A percentile compares a stretch with the other conserved stretches of the same genome.
These are phyloP conservation scores for Ormyrus rosae DNA, from an alignment of 2,888 invertebrate genomes.

Conservation along the genomic window DNA sequence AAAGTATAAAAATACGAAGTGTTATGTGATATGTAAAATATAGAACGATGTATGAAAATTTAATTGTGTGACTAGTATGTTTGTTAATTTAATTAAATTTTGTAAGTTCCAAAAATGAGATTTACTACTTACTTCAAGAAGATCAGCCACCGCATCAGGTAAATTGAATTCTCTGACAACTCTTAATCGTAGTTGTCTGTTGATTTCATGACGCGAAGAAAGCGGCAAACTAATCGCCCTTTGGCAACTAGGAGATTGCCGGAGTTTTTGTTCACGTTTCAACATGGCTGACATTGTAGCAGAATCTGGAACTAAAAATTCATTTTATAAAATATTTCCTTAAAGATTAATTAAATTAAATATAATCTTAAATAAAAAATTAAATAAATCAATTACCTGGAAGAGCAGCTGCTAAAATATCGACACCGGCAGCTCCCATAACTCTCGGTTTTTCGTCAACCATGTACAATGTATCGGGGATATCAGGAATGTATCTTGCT, in stretches of 20 bases:
- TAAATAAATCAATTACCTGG: slow-evolving; percentile 74
- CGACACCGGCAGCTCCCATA: slow-evolving; percentile 79
- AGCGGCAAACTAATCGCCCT: slow-evolving; percentile 86
- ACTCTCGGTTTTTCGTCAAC: slow-evolving; percentile 80
- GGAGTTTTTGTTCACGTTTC: slow-evolving; percentile 89
- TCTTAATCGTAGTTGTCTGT: slow-evolving; percentile 85
- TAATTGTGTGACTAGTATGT: slow-evolving; percentile 9
- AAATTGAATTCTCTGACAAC: slow-evolving; percentile 96
- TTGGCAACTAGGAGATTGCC: slow-evolving; percentile 87
- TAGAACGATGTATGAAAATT: neutral
- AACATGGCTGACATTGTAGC: slow-evolving; percentile 87
- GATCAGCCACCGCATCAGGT: slow-evolving; percentile 91
- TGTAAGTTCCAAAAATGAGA: slow-evolving; percentile 11
- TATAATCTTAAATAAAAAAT: slow-evolving; percentile 27
- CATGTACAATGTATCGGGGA: slow-evolving; percentile 97
- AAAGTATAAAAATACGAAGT: neutral
- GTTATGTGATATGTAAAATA: neutral
- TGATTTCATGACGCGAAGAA: slow-evolving; percentile 86
- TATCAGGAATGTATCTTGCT: slow-evolving; percentile 86
- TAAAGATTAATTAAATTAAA: neutral
- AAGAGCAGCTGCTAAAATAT: slow-evolving; percentile 81
- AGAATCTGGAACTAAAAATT: slow-evolving; percentile 82
- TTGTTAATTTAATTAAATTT: slow-evolving; percentile 17
- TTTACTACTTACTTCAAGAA: slow-evolving; percentile 78
- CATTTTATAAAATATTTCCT: neutral